Base-by-base conservation (phyloP, 2,888 invertebrate species). In the Dryocosmus kuriphilus region DNA sequence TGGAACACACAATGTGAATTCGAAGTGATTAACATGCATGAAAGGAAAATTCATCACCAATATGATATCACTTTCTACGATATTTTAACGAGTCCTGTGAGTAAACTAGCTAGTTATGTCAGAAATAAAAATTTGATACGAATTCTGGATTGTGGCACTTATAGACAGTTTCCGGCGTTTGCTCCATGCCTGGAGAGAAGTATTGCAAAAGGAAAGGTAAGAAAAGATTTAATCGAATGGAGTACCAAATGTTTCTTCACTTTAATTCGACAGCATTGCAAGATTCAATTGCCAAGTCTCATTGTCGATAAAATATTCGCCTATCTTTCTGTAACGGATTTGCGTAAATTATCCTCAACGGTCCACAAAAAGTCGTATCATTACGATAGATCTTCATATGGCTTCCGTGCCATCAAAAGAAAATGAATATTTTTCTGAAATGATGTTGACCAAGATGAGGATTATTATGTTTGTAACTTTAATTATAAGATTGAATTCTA, bases 291-390 rank as follows among this genome's bases (percentile, higher is more conserved):
- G 2, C 65, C 65, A 16, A 24, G 5, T 24, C n/a, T 65, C 22
- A 35, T 65, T 38, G 16, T 65, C 14, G 65, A 65, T 24, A 65
- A 65, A 38, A 65, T 65, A 16, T 65, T 65, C 22, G 16, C 24
- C 11, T 16, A 65, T 38, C 16, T 65, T 4, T 24, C 65, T n/a
- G 14, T 65, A 24, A 24, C 0, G 0, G 65, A 65, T 41, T 41
- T 65, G 24, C n/a, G 65, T 35, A 65, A 24, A 65, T 24, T 65
- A 46, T 46, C 46, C 7, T 19, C n/a, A 46, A 46, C 46, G n/a
- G 7, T 46, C 6, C 1, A 6, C 0, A n/a, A 2, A 19, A 46
- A 7, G 19, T 1, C 19, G 0, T 2, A 7, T 46, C n/a, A n/a
- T 7, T n/a, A 46, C 3, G 8, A 46, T n/a, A 7, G 1, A 46